Evolutionary conservation across 2,113 vertebrate genomes (phyloP).

Genomic region (Sinocyclocheilus grahami): DNA sequence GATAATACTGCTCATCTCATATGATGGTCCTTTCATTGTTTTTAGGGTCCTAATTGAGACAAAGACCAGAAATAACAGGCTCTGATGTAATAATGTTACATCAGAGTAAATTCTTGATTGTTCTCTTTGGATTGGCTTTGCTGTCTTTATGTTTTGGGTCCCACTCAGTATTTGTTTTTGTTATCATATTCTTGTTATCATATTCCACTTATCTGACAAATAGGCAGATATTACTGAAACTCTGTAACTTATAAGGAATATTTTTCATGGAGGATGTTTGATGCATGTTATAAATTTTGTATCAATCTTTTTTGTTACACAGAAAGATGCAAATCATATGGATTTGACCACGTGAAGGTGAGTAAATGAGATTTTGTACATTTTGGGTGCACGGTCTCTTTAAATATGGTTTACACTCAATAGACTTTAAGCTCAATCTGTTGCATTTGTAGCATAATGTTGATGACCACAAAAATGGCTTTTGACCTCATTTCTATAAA

Average conservation of each 20-base stretch:
- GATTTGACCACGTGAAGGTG: neutral
- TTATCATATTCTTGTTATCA: neutral
- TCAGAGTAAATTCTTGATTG: neutral
- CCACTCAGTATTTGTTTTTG: too few species aligned
- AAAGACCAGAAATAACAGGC: neutral
- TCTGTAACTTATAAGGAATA: neutral
- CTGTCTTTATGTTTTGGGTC: neutral
- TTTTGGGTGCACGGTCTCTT: neutral
- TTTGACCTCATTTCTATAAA: too few species aligned
- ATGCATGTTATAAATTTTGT: neutral
- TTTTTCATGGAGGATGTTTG: neutral
- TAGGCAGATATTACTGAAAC: neutral
- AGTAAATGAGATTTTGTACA: neutral
- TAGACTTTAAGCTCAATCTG: neutral
- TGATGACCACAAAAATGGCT: too few species aligned
- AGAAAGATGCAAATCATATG: too few species aligned
- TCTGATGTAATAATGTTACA: neutral
- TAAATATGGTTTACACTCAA: neutral
- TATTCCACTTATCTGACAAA: neutral
- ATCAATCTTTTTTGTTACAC: neutral
- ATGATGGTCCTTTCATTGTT: neutral
- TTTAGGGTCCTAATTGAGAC: neutral
- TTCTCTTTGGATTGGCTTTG: neutral
- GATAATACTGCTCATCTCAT: neutral
- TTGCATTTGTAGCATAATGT: neutral